These are phyloP conservation scores for Cyaniris semiargus DNA, from an alignment of 2,888 invertebrate genomes.

Conservation along the genomic window DNA sequence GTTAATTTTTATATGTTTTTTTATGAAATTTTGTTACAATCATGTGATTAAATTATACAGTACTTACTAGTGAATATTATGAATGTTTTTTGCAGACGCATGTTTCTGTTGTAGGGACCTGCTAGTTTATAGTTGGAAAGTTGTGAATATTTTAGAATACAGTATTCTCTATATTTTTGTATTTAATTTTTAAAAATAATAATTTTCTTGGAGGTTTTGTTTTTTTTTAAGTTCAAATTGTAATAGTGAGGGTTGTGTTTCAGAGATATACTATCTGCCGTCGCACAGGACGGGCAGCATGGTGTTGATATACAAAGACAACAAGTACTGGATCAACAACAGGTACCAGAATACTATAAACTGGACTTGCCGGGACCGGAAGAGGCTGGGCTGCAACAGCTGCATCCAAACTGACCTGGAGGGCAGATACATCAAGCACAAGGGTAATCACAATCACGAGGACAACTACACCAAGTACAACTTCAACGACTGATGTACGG, in stretches of 20 bases:
- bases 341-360: constrained; percentile 75
- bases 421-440: constrained; percentile 71
- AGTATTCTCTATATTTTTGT: constrained; percentile 58
- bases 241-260: constrained; percentile 46
- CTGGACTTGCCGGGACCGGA: constrained; percentile 73
- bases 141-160: constrained; percentile 68
- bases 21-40: constrained; percentile 43
- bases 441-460: constrained; percentile 70
- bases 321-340: constrained; percentile 77
- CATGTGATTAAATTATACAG: constrained; percentile 61
- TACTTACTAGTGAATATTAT: constrained; percentile 48
- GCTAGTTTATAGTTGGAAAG: constrained; percentile 62
- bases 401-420: constrained; percentile 72
- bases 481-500: constrained; percentile 67
- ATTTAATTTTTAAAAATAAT: constrained; percentile 2
- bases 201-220: constrained; percentile 35
- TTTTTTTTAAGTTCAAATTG: constrained; percentile 35
- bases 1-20: constrained; percentile 45
- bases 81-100: constrained; percentile 58
- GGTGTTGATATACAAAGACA: constrained; percentile 74
- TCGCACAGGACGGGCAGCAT: constrained; percentile 75
- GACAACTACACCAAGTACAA: constrained; percentile 76
- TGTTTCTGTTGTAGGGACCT: constrained; percentile 71
- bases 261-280: constrained; percentile 74
- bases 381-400: constrained; percentile 70